These are phyloP conservation scores for Misgurnus anguillicaudatus DNA, from an alignment of 2,113 vertebrate genomes.

Conservation along the genomic window DNA sequence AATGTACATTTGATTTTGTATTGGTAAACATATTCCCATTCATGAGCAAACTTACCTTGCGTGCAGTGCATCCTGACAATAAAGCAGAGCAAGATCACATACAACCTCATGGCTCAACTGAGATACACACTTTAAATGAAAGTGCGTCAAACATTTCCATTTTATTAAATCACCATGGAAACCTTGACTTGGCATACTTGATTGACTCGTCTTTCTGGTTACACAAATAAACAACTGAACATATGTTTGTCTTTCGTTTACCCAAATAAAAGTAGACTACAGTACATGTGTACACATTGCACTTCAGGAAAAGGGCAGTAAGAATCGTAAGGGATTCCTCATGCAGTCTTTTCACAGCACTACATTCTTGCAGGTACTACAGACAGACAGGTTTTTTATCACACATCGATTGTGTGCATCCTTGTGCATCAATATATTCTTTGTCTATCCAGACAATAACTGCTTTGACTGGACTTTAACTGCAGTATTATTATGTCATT, in stretches of 20 bases:
- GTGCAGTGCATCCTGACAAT: background rate
- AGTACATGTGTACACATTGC: too few relatives aligned
- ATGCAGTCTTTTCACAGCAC: too few relatives aligned
- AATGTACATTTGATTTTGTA: background rate
- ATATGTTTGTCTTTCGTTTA: background rate
- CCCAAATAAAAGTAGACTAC: too few relatives aligned
- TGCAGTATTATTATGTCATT: too few relatives aligned
- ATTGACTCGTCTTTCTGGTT: background rate
- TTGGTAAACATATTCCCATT: background rate
- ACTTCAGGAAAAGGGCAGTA: too few relatives aligned
- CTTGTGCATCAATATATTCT: too few relatives aligned
- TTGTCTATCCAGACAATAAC: too few relatives aligned
- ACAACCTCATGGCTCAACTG: background rate
- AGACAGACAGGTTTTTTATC: too few relatives aligned
- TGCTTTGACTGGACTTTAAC: too few relatives aligned
- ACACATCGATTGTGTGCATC: too few relatives aligned
- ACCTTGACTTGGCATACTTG: background rate
- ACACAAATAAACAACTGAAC: background rate
- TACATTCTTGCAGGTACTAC: too few relatives aligned
- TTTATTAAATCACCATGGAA: background rate
- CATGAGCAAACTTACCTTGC: conserved; percentile 12
- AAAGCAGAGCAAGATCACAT: background rate
- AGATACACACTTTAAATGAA: background rate
- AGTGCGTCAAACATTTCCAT: background rate
- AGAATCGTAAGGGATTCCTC: too few relatives aligned